phyloP scores from a whole-genome alignment of 2,797 vertebrate species.

The Nasua narica region DNA sequence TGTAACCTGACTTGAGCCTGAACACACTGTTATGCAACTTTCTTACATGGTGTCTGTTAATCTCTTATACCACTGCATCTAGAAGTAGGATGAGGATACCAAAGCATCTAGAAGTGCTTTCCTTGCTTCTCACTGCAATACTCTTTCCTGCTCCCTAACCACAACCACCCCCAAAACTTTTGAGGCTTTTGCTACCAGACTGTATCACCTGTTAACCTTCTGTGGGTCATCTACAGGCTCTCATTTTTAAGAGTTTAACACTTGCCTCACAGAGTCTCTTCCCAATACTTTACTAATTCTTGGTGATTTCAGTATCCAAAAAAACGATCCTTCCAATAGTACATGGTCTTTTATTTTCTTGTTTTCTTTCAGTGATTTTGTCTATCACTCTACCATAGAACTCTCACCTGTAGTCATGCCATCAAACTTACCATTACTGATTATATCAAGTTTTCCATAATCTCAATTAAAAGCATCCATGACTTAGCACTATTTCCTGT shows the following conservation, averaged over 20 bases:
- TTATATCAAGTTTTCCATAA: neutral
- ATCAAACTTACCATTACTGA: neutral
- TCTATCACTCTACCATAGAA: neutral
- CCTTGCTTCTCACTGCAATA: neutral
- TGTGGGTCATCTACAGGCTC: neutral
- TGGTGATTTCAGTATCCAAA: neutral
- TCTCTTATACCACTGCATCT: neutral
- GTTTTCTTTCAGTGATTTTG: neutral
- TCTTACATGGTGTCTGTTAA: neutral
- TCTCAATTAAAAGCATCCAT: neutral
- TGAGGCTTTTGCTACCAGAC: neutral
- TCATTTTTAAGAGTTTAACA: neutral
- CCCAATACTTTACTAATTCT: neutral
- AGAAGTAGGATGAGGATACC: neutral
- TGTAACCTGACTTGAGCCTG: neutral
- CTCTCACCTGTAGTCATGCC: neutral
- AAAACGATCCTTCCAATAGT: neutral
- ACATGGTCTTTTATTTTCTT: neutral
- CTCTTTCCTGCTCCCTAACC: neutral
- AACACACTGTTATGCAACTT: neutral
- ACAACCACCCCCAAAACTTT: neutral
- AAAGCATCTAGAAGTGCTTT: neutral
- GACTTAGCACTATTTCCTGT: neutral
- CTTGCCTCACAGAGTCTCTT: neutral
- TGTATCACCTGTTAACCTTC: neutral